Percentiles rank a stretch among this genome's conserved stretches.
Evolutionary conservation across 1,140 invertebrate species (phyloP).

Genomic region (Babylonia areolata): DNA sequence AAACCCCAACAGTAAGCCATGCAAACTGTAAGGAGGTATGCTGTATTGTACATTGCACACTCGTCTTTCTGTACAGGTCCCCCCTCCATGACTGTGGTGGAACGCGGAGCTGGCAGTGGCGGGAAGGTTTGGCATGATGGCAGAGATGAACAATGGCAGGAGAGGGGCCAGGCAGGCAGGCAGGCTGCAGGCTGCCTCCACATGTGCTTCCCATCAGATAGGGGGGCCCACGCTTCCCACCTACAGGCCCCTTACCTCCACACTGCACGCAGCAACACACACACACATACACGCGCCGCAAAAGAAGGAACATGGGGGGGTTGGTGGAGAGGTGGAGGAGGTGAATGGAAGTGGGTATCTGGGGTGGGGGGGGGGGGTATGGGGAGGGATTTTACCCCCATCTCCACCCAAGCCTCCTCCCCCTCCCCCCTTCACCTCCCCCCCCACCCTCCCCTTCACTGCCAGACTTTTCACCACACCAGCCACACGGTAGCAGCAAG

Average conservation of each 20-base stretch:
- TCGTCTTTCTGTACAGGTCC: too few species aligned
- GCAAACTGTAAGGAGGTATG: too few species aligned
- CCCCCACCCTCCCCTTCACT: too few species aligned
- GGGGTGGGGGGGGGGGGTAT: neutral
- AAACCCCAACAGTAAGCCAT: too few species aligned
- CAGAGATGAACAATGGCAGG: conserved; percentile 1
- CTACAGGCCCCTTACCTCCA: neutral
- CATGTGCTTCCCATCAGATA: conserved; percentile 25
- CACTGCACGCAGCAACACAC: neutral
- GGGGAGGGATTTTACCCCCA: too few species aligned
- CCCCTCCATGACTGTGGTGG: too few species aligned
- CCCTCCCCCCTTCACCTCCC: too few species aligned
- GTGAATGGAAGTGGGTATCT: neutral
- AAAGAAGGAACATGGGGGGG: neutral
- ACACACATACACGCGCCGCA: neutral
- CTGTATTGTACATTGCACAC: too few species aligned
- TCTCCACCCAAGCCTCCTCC: too few species aligned
- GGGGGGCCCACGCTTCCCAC: neutral
- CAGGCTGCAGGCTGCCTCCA: neutral
- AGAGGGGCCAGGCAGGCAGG: neutral
- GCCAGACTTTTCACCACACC: neutral
- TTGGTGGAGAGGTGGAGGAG: neutral
- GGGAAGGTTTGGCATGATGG: neutral
- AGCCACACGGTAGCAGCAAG: neutral
- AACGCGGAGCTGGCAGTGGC: neutral